phyloP scores from a whole-genome alignment of 2,797 vertebrate genomes.

The Prionace glauca region DNA sequence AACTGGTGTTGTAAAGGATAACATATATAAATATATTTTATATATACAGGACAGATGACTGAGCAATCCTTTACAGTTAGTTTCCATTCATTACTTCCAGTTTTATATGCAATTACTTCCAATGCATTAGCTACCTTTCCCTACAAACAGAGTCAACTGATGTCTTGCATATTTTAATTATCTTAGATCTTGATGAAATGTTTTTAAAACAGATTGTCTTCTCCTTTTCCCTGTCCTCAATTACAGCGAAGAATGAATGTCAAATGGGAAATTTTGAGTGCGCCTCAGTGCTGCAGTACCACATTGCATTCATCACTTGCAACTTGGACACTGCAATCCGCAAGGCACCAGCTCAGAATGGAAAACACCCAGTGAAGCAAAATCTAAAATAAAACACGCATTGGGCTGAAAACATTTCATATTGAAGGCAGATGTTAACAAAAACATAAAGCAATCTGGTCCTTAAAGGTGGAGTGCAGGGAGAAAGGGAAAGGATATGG shows the following conservation, averaged over 20 bases:
- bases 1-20: background rate
- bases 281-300: background rate
- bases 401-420: background rate
- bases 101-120: background rate
- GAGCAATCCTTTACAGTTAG: background rate
- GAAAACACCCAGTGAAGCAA: too few species aligned
- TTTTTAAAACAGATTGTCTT: background rate
- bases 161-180: background rate
- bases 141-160: background rate
- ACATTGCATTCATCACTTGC: background rate
- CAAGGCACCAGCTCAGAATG: background rate
- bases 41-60: background rate
- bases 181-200: background rate
- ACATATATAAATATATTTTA: background rate
- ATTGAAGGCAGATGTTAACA: background rate
- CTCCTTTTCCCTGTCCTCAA: background rate
- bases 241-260: background rate
- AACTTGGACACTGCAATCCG: background rate
- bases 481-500: background rate
- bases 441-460: background rate
- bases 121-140: constrained; percentile 12
- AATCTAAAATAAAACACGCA: background rate
- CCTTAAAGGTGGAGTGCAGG: background rate
- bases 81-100: background rate
- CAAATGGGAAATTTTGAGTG: background rate